Percentiles rank a stretch among this genome's conserved stretches.
phyloP scores from a whole-genome alignment of 1,140 invertebrate genomes.

The Anoplolepis gracilipes region DNA sequence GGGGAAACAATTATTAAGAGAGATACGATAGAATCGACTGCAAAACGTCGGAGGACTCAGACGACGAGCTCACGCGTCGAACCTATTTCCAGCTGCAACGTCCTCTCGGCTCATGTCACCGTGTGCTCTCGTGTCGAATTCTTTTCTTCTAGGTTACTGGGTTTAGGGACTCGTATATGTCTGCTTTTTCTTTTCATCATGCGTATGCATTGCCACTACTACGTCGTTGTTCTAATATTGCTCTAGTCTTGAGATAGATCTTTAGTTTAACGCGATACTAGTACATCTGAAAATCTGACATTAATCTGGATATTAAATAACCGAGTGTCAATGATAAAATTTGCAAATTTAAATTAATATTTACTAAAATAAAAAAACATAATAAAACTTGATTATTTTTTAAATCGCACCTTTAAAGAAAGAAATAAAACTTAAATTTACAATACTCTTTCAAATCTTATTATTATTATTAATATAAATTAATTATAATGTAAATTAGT shows the following conservation, averaged over 20 bases:
- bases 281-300: neutral
- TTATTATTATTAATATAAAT: neutral
- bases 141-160: conserved; percentile 35
- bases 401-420: neutral
- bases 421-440: neutral
- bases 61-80: conserved; percentile 69
- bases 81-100: conserved; percentile 72
- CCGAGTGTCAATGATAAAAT: neutral
- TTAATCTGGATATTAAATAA: neutral
- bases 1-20: conserved; percentile 16
- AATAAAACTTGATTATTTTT: too few relatives aligned
- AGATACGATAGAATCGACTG: conserved; percentile 35
- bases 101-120: conserved; percentile 65
- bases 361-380: too few relatives aligned
- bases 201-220: neutral
- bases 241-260: neutral
- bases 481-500: neutral
- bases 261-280: neutral
- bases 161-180: neutral
- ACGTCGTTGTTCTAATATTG: neutral
- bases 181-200: neutral
- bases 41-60: conserved; percentile 47
- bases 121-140: conserved; percentile 52
- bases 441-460: neutral
- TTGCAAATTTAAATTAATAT: neutral